Evolutionary conservation across 2,888 invertebrate species (phyloP).

Genomic region (Bruchidius siliquastri): DNA sequence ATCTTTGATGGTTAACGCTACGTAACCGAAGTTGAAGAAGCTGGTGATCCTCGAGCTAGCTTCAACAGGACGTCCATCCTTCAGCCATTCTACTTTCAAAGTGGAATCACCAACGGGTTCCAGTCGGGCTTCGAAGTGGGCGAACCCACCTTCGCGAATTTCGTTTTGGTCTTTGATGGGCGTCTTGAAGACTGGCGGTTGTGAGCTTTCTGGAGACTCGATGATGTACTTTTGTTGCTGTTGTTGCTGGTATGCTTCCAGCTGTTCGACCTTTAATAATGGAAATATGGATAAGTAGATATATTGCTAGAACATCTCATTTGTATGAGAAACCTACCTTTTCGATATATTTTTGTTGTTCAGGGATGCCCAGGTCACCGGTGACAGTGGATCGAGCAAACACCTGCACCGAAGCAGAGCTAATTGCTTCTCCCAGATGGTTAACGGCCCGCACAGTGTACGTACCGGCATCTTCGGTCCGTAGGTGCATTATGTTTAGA

Average conservation of each 20-base stretch:
- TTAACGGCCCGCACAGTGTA: slow-evolving; percentile 90
- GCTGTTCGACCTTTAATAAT: slow-evolving; percentile 61
- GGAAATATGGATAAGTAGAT: neutral
- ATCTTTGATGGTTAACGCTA: slow-evolving; percentile 88
- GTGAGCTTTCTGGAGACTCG: slow-evolving; percentile 74
- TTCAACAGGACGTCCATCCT: slow-evolving; percentile 85
- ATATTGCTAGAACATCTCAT: too few species aligned
- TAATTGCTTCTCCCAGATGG: slow-evolving; percentile 84
- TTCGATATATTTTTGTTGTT: slow-evolving; percentile 86
- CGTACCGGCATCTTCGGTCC: slow-evolving; percentile 95
- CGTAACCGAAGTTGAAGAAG: slow-evolving; percentile 92
- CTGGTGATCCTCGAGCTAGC: slow-evolving; percentile 90
- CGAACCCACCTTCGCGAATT: slow-evolving; percentile 87
- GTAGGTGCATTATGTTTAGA: slow-evolving; percentile 96
- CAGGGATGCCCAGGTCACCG: slow-evolving; percentile 75
- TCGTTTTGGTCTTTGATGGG: slow-evolving; percentile 83
- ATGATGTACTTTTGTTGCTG: slow-evolving; percentile 76
- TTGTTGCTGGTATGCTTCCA: slow-evolving; percentile 83
- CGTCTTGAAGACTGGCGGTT: slow-evolving; percentile 82
- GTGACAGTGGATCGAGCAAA: slow-evolving; percentile 77
- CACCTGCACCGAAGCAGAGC: slow-evolving; percentile 72
- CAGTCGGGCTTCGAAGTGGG: slow-evolving; percentile 91
- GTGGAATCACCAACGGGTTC: slow-evolving; percentile 91
- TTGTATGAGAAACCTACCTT: slow-evolving; percentile 44
- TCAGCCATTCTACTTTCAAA: slow-evolving; percentile 87